Evolutionary conservation across 2,797 vertebrate species (phyloP).

Genomic region (Sandelia bainsii): DNA sequence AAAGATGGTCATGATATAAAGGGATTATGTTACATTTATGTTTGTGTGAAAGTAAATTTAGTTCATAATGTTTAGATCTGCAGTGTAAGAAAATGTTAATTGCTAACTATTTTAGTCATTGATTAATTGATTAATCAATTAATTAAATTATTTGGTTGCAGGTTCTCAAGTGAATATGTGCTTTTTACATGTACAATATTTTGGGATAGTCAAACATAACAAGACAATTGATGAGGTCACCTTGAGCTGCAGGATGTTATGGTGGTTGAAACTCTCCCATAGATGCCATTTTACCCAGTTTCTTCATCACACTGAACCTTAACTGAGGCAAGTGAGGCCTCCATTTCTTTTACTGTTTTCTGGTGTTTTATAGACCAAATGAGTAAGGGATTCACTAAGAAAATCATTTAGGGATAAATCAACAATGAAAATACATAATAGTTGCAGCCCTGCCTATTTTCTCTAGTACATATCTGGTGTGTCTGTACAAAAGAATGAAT

Average conservation of each 20-base stretch:
- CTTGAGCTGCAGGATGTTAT: background rate
- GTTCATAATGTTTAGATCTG: no score
- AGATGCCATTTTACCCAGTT: no score
- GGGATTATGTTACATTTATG: no score
- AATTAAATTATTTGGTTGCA: background rate
- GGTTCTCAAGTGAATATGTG: background rate
- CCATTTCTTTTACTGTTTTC: background rate
- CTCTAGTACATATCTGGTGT: conserved; percentile 16
- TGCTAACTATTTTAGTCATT: background rate
- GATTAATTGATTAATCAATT: no score
- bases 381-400: background rate
- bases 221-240: background rate
- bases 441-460: background rate
- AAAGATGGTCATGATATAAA: no score
- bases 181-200: background rate
- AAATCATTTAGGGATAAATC: background rate
- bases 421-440: conserved; percentile 5
- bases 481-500: conserved; percentile 16
- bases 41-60: background rate
- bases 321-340: no score
- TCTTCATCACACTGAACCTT: no score
- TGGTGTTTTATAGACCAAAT: background rate
- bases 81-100: background rate
- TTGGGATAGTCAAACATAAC: background rate
- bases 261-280: no score